These are phyloP conservation scores for Tolypeutes matacus DNA, from an alignment of 2,797 vertebrate species.

Conservation along the genomic window DNA sequence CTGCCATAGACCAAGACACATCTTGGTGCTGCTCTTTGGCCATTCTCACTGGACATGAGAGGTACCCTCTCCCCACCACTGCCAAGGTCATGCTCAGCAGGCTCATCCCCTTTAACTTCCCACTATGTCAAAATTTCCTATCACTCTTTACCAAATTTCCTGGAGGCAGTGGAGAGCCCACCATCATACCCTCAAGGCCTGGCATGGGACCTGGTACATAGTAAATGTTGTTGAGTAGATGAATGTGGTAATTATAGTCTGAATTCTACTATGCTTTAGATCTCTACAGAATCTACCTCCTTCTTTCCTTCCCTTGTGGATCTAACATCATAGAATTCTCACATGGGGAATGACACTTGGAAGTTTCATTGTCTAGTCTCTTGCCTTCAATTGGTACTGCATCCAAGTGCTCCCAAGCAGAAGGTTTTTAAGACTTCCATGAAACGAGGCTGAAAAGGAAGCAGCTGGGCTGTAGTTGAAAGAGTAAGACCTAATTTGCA, in stretches of 20 bases:
- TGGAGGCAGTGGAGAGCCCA: conserved; percentile 4
- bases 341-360: neutral
- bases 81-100: neutral
- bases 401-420: conserved; percentile 51
- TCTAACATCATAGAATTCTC: conserved; percentile 20
- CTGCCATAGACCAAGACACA: neutral
- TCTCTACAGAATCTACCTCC: neutral
- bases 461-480: conserved; percentile 18
- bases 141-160: neutral
- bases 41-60: neutral
- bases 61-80: neutral
- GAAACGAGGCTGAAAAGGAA: conserved; percentile 48
- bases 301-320: neutral
- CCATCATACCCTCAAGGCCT: neutral
- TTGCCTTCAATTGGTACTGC: conserved; percentile 22
- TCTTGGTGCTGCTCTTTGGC: neutral
- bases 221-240: conserved; percentile 16
- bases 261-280: conserved; percentile 20
- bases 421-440: conserved; percentile 57
- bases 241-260: neutral
- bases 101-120: neutral
- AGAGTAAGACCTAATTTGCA: conserved; percentile 57
- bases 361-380: neutral
- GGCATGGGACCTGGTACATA: conserved; percentile 20
- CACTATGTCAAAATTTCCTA: neutral